Percentiles rank a stretch among this genome's conserved stretches.
Evolutionary conservation across 2,113 vertebrate species (phyloP).

Genomic region (Semnornis frantzii): DNA sequence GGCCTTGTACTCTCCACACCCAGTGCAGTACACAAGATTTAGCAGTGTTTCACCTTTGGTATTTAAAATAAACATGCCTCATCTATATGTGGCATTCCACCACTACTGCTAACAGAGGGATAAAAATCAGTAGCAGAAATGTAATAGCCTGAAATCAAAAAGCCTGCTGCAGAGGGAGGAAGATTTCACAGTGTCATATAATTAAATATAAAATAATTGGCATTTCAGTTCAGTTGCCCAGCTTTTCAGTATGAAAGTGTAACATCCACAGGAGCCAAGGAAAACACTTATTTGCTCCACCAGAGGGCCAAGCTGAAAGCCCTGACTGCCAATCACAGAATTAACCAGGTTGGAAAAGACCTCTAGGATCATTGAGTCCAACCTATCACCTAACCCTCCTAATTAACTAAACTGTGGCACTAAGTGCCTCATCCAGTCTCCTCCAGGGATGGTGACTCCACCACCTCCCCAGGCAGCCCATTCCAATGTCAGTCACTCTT

Average conservation of each 20-base stretch:
- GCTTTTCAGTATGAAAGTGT: neutral
- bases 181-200: neutral
- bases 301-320: constrained; percentile 5
- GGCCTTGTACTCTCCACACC: no score
- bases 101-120: neutral
- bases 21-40: no score
- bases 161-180: neutral
- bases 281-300: constrained; percentile 19
- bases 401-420: no score
- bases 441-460: no score
- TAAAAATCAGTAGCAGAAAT: neutral
- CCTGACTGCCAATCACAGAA: neutral
- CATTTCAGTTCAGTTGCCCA: constrained; percentile 16
- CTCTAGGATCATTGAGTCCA: no score
- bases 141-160: constrained; percentile 18
- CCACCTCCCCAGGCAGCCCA: no score
- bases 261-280: neutral
- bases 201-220: constrained; percentile 36
- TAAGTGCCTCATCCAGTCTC: no score
- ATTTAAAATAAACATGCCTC: neutral
- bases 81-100: neutral
- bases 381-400: no score
- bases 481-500: no score
- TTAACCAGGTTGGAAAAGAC: no score
- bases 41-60: neutral